Conservation (phyloP, 2,888 invertebrate species). For the Trichopoda pennipes region DNA sequence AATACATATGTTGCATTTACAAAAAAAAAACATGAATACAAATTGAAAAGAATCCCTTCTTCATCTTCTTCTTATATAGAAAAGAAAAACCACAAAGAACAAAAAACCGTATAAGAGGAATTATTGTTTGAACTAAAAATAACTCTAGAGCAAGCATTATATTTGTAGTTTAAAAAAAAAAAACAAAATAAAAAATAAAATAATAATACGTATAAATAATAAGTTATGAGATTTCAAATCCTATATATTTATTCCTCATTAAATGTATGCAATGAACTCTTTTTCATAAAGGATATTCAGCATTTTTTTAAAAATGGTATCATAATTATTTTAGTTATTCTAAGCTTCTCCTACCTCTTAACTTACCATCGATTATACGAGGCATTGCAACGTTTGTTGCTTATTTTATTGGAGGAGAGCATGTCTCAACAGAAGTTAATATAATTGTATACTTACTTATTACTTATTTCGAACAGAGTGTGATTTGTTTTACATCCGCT, state of each 20-base stretch:
- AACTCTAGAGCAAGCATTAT: constrained; percentile 29
- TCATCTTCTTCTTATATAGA: neutral
- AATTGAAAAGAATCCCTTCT: constrained; percentile 48
- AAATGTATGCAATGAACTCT: constrained; percentile 14
- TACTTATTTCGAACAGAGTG: too few relatives aligned
- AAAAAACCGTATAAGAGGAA: constrained; percentile 42
- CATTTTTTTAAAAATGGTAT: neutral
- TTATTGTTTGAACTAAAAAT: constrained; percentile 51
- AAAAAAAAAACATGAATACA: constrained; percentile 17
- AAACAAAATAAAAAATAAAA: too few relatives aligned
- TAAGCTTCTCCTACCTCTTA: too few relatives aligned
- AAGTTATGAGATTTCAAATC: constrained; percentile 56
- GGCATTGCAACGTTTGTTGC: too few relatives aligned
- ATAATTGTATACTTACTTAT: too few relatives aligned
- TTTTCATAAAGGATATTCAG: constrained; percentile 33
- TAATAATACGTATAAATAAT: constrained; percentile 20
- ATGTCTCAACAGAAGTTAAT: too few relatives aligned
- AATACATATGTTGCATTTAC: constrained; percentile 38
- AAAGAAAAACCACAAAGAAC: neutral
- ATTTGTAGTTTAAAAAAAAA: constrained; percentile 7
- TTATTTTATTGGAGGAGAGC: too few relatives aligned
- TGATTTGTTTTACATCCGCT: too few relatives aligned
- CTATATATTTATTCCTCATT: constrained; percentile 36
- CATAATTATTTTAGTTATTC: neutral
- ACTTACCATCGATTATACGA: too few relatives aligned